Base-by-base conservation (phyloP, 1,140 invertebrate species). In the Akabosia matsudoensis region DNA sequence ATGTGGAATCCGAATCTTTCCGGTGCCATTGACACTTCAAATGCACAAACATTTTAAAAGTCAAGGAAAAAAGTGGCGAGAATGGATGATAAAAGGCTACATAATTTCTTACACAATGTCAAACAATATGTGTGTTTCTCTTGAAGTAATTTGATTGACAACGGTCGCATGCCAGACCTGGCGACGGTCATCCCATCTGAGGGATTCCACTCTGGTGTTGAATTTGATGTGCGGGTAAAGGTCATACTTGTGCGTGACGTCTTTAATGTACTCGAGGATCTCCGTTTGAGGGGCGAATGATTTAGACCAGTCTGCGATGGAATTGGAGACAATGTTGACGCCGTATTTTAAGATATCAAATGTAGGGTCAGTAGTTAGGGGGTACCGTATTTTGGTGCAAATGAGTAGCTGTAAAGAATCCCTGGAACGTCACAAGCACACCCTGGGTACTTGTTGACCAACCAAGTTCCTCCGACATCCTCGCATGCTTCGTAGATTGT, bases 81-180 rank as follows among this genome's bases (percentile, higher is more conserved):
- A 14, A 34, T 72, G 10, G 16, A 37, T n/a, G 3, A 45, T 13
- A 51, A 7, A 45, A 45, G 22, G n/a, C 45, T 7, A 72, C n/a
- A 34, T 13, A 72, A 30, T 72, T 72, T 7, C 31, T 75, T 75
- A 79, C 73, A 79, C 70, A 22, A 77, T 51, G 51, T 79, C 76
- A 73, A 77, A 76, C n/a, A 45, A 0, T 1, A 34, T 31, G 7
- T 37, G 13, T 22, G 13, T 16, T 7, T 74, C 26, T 1, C n/a
- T 22, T 1, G 45, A 31, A 18, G 1, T 67, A 16, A 13, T 51
- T n/a, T 28, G 33, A 34, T 74, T 33, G 26, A 33, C 24, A 24
- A 45, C 51, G 16, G 22, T 31, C 3, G 61, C 76, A 4, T 45
- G 34, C 76, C 76, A 79, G 30, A 72, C 75, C 4, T 51, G 18